These are phyloP conservation scores for Helicolenus hilgendorfi DNA, from an alignment of 2,797 vertebrate species.

Conservation along the genomic window DNA sequence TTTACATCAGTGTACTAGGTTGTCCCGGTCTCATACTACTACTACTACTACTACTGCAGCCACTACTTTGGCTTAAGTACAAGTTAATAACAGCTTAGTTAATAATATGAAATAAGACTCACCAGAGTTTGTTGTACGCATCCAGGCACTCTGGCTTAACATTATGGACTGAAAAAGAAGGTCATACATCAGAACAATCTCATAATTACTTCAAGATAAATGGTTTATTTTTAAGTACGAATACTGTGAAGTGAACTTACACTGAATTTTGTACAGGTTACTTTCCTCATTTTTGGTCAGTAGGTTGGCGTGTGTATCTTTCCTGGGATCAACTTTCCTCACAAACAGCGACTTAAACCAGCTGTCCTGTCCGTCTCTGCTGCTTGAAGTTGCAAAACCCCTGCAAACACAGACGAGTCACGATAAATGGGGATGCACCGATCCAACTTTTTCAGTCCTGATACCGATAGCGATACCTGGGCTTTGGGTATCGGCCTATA, in stretches of 20 bases:
- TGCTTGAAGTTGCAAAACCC: conserved; percentile 86
- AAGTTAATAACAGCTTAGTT: neutral
- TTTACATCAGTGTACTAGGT: neutral
- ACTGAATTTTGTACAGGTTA: conserved; percentile 98
- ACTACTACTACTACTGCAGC: neutral
- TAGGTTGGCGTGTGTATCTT: conserved; percentile 96
- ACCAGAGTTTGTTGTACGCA: conserved; percentile 98
- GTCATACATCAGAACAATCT: neutral
- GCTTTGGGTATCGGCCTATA: no score
- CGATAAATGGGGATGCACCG: neutral
- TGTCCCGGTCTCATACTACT: neutral
- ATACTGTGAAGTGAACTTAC: conserved; percentile 84
- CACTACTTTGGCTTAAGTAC: neutral
- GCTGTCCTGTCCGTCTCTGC: conserved; percentile 93
- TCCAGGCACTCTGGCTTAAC: conserved; percentile 98
- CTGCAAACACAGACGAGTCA: conserved; percentile 77
- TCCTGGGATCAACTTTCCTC: conserved; percentile 97
- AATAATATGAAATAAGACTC: conserved; percentile 75
- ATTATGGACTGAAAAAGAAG: conserved; percentile 94
- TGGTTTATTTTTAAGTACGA: neutral
- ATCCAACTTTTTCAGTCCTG: no score
- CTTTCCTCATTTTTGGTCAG: conserved; percentile 97
- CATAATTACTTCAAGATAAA: neutral
- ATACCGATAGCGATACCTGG: no score
- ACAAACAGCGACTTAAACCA: conserved; percentile 98